Percentiles rank a stretch among this genome's conserved stretches.
phyloP scores from a whole-genome alignment of 23 tunicate genomes.

The Clavelina lepadiformis region DNA sequence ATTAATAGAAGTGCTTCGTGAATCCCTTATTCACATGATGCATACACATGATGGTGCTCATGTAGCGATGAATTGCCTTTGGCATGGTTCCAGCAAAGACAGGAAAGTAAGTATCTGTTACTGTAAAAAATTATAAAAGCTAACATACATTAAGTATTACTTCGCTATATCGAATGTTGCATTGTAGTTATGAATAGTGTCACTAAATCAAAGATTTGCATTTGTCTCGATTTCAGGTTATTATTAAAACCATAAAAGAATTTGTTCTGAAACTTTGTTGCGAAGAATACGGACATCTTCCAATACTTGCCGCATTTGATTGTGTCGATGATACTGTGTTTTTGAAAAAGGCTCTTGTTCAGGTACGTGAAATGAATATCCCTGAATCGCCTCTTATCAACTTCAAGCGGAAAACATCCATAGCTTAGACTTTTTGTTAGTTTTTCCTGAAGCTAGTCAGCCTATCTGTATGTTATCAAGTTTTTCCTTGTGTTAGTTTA shows the following conservation, averaged over 20 bases:
- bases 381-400: too few relatives aligned
- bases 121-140: background rate
- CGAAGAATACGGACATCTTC: constrained; percentile 82
- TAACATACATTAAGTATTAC: background rate
- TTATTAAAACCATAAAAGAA: constrained; percentile 92
- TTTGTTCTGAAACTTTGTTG: constrained; percentile 62
- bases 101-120: constrained; percentile 88
- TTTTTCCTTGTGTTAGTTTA: too few relatives aligned
- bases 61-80: constrained; percentile 84
- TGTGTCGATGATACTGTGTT: constrained; percentile 96
- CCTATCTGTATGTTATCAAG: too few relatives aligned
- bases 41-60: constrained; percentile 96
- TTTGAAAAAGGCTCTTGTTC: constrained; percentile 54
- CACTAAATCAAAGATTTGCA: background rate
- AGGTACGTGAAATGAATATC: too few relatives aligned
- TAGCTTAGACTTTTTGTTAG: too few relatives aligned
- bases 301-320: constrained; percentile 77
- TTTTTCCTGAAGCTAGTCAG: too few relatives aligned
- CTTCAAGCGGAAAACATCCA: too few relatives aligned
- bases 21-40: constrained; percentile 90
- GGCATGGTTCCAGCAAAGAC: constrained; percentile 96
- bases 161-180: background rate
- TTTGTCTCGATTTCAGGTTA: constrained; percentile 40
- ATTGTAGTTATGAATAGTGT: background rate
- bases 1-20: constrained; percentile 84